Percentiles rank a stretch among this genome's conserved stretches.
These are phyloP conservation scores for Clavelina lepadiformis DNA, from an alignment of 23 tunicate species.

Conservation along the genomic window DNA sequence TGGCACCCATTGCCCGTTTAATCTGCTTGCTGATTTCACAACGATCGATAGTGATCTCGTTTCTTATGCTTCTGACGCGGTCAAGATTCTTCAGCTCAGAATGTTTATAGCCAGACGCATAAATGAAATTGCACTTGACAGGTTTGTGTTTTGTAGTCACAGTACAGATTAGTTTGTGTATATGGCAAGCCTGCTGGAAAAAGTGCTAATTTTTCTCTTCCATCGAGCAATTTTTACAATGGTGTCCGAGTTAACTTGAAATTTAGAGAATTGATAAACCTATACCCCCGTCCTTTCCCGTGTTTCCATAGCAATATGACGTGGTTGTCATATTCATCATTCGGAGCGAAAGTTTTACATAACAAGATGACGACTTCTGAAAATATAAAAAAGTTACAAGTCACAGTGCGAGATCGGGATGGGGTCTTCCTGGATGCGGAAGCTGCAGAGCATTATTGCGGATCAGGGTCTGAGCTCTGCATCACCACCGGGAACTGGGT, in stretches of 20 bases:
- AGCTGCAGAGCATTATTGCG: constrained; percentile 7
- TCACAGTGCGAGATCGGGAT: constrained; percentile 1
- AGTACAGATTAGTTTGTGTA: too few species aligned
- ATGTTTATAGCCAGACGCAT: constrained; percentile 11
- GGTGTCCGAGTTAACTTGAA: too few species aligned
- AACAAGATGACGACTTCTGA: not conserved
- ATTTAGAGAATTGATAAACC: too few species aligned
- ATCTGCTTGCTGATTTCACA: constrained; percentile 4
- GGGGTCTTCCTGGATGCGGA: constrained; percentile 14
- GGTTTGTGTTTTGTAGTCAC: constrained; percentile 10
- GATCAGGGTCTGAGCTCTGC: constrained; percentile 20
- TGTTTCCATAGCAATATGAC: not conserved
- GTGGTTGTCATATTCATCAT: constrained; percentile 4
- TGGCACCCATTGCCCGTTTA: constrained; percentile 15
- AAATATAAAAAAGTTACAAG: not conserved
- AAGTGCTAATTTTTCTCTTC: constrained; percentile 1
- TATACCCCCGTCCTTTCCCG: too few species aligned
- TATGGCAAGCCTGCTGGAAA: not conserved
- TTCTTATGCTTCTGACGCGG: not conserved
- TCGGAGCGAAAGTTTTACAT: not conserved
- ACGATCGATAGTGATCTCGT: not conserved
- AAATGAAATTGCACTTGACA: not conserved
- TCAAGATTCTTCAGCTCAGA: not conserved
- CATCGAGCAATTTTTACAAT: too few species aligned
- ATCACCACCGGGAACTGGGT: constrained; percentile 10